Conservation (phyloP, 2,797 vertebrate species). For the Pelochelys cantorii region DNA sequence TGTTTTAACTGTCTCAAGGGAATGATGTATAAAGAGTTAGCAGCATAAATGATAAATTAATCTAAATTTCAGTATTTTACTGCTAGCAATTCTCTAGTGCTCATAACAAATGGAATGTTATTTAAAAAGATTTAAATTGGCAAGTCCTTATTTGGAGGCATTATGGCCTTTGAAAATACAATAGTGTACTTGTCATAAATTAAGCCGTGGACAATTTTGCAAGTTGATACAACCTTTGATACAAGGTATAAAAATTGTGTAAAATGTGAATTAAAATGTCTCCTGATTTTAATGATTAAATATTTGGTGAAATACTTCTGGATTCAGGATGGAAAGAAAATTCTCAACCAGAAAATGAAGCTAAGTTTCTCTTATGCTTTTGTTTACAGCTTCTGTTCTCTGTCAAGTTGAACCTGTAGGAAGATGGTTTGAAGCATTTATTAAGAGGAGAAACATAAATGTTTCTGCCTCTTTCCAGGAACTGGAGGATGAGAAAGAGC, state of each 20-base stretch:
- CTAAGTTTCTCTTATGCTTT: slow-evolving; percentile 70
- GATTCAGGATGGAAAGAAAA: neutral
- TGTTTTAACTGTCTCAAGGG: neutral
- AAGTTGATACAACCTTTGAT: rapidly evolving
- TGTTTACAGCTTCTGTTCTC: slow-evolving; percentile 88
- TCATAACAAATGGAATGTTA: rapidly evolving
- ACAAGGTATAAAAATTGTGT: neutral
- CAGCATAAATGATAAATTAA: rapidly evolving
- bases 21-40: neutral
- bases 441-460: slow-evolving; percentile 93
- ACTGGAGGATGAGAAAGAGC: slow-evolving; percentile 95
- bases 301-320: neutral
- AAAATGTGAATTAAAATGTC: neutral
- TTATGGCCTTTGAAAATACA: rapidly evolving
- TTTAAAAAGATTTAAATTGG: rapidly evolving
- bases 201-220: rapidly evolving
- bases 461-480: slow-evolving; percentile 96
- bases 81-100: rapidly evolving
- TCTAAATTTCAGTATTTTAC: rapidly evolving
- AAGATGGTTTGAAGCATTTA: slow-evolving; percentile 97
- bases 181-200: rapidly evolving
- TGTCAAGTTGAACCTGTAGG: slow-evolving; percentile 97
- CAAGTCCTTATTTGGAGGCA: rapidly evolving
- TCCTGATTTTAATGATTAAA: neutral
- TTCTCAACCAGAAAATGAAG: slow-evolving; percentile 29